Evolutionary conservation across 2,797 vertebrate genomes (phyloP), one percentile per base, ranked within the genome.

Genomic region (Sebastes taczanowskii): DNA sequence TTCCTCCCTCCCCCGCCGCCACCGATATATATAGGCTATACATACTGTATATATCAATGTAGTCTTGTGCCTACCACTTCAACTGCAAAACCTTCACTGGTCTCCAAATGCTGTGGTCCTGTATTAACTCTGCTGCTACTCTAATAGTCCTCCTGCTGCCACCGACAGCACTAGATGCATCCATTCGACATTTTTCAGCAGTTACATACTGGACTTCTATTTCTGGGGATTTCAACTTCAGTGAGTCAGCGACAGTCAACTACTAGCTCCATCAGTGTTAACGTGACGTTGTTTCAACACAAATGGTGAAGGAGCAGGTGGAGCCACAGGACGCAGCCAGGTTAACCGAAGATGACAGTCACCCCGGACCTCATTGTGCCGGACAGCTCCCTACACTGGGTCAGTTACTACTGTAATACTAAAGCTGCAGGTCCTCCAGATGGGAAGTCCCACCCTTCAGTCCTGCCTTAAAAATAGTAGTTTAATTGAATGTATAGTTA

Each of bases 361-460:
- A 42, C 14, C 42, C 14, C 42, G 16, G 14, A 46, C 42, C 42
- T 46, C 42, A 7, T 16, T 0, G 42, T 0, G 42, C 14, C 14
- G 14, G 42, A 46, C 42, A 18, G 16, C 49, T n/a, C 49, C 14
- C 42, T 46, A 18, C 42, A 46, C 42, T 18, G 42, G 42, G 42
- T 46, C 42, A 18, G 42, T 16, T 18, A 46, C 42, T 46, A 18
- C 35, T 38, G 11, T 38, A 38, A 46, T 46, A 46, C 42, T 46
- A 46, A 60, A 62, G 30, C 60, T 35, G 30, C 10, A 1, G 2
- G 13, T 29, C 1, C 56, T 56, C 55, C 23, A 61, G 6, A 61
- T 29, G 14, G 5, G 6, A 3, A 23, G n/a, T 14, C 22, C 1
- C 1, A 0, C 11, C 8, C 60, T 34, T 34, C 1, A 29, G 7